A percentile compares a stretch with the other conserved stretches of the same genome.
These are phyloP conservation scores for Apogon hyalosoma DNA, from an alignment of 2,797 vertebrate genomes.

Conservation along the genomic window DNA sequence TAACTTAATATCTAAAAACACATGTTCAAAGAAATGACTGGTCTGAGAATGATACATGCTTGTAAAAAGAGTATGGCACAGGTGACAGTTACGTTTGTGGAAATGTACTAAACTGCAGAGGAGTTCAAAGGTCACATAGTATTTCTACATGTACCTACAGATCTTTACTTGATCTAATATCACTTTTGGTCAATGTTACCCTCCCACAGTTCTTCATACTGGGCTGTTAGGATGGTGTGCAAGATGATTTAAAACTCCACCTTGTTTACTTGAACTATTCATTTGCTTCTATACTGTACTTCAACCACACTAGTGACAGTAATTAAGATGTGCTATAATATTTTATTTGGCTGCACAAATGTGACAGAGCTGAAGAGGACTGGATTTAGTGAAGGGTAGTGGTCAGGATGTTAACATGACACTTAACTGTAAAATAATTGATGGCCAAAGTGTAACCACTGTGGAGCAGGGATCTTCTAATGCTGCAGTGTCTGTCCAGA, in stretches of 20 bases:
- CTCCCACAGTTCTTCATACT: conserved; percentile 17
- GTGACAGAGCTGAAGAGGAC: not conserved
- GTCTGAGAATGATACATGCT: not conserved
- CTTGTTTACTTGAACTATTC: not conserved
- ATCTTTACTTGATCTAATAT: conserved; percentile 4
- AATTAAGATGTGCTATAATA: not conserved
- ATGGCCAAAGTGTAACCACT: conserved; percentile 45
- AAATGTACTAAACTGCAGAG: conserved; percentile 2
- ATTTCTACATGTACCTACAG: conserved; percentile 8
- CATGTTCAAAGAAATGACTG: too few species aligned
- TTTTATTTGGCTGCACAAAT: not conserved
- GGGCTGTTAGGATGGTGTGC: conserved; percentile 7
- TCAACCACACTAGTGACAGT: conserved; percentile 3
- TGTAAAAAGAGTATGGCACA: not conserved
- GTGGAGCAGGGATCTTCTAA: conserved; percentile 32
- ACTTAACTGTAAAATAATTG: conserved; percentile 19
- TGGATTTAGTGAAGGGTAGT: conserved; percentile 10
- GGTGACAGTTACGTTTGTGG: conserved; percentile 3
- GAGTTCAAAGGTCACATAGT: conserved; percentile 2
- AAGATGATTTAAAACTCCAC: not conserved
- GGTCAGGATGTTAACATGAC: conserved; percentile 50
- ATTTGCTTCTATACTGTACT: too few species aligned
- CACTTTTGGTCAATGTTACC: conserved; percentile 3
- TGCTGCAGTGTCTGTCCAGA: conserved; percentile 28
- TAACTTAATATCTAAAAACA: not conserved